phyloP scores from a whole-genome alignment of 2,113 vertebrate genomes.

The Thinocorus orbignyianus region DNA sequence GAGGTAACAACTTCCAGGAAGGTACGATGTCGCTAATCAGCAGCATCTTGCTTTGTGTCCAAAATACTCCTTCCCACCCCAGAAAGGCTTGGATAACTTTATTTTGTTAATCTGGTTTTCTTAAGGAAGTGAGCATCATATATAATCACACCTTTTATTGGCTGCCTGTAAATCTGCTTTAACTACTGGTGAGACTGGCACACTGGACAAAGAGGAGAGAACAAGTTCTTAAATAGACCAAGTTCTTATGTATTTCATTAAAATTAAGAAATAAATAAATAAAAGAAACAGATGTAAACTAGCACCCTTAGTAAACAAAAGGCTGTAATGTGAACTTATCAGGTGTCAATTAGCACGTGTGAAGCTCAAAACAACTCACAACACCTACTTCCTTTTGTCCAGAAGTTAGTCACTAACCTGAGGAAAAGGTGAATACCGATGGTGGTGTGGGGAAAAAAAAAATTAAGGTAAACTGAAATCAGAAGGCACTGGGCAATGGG shows the following conservation, averaged over 20 bases:
- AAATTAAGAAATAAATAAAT: neutral
- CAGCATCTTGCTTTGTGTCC: neutral
- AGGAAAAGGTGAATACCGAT: neutral
- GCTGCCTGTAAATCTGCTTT: neutral
- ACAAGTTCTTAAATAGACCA: neutral
- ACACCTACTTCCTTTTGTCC: neutral
- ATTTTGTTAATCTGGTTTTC: conserved; percentile 8
- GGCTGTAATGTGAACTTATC: neutral
- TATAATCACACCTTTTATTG: neutral
- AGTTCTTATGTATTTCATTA: neutral
- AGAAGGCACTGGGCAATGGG: neutral
- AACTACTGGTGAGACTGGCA: neutral
- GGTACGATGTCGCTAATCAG: neutral
- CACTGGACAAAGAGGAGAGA: neutral
- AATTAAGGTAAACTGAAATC: neutral
- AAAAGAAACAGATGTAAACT: neutral
- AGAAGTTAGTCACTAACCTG: neutral
- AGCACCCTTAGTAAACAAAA: neutral
- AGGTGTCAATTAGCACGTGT: neutral
- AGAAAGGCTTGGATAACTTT: neutral
- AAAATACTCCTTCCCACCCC: neutral
- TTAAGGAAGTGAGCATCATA: conserved; percentile 1
- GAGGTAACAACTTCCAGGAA: neutral
- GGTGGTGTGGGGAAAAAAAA: neutral
- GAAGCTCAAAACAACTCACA: neutral